Conservation (phyloP, 64 coral and sea anemone genomes). For the Cladopsammia gracilis region DNA sequence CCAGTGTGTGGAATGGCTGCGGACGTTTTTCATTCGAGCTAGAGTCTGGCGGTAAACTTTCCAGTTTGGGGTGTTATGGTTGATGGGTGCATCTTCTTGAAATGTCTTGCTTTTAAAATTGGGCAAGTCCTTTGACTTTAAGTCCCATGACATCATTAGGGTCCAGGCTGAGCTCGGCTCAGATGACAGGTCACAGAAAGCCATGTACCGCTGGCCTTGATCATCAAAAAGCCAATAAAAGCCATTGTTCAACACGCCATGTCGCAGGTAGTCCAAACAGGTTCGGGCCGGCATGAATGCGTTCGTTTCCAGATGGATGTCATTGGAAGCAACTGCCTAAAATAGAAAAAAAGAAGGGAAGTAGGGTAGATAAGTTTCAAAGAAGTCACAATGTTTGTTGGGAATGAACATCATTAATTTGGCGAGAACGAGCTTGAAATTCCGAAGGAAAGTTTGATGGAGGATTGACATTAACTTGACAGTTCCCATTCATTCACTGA, state of each 20-base stretch:
- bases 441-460: too few relatives aligned
- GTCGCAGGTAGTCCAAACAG: background rate
- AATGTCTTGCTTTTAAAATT: background rate
- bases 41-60: conserved; percentile 18
- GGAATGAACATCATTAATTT: too few relatives aligned
- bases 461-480: too few relatives aligned
- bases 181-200: conserved; percentile 48
- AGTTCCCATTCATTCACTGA: too few relatives aligned
- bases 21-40: conserved; percentile 23
- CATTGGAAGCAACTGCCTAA: background rate
- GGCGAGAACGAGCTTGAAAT: too few relatives aligned
- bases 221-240: conserved; percentile 19
- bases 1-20: conserved; percentile 28
- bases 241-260: background rate
- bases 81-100: background rate
- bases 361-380: too few relatives aligned
- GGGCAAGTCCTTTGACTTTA: background rate
- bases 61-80: conserved; percentile 6
- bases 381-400: too few relatives aligned
- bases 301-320: background rate
- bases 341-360: background rate
- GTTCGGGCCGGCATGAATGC: background rate
- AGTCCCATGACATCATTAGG: too few relatives aligned
- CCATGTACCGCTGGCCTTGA: background rate
- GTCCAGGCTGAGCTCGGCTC: conserved; percentile 3